Percentiles rank a stretch among this genome's conserved stretches.
Evolutionary conservation across 2,888 invertebrate genomes (phyloP).

Genomic region (Euclidia mi): DNA sequence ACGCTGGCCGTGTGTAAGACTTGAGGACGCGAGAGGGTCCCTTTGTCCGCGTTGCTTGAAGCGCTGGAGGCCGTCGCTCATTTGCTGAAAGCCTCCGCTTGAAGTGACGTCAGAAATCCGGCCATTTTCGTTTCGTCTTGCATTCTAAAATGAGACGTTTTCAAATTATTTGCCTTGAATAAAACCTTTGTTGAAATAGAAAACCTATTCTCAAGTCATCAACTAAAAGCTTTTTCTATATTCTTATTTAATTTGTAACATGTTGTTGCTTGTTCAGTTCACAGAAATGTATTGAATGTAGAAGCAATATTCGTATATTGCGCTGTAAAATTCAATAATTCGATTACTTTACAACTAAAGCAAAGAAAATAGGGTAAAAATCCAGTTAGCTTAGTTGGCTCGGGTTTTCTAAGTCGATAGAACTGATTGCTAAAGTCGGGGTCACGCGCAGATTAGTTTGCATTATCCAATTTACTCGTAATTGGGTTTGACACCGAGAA

Average conservation of each 20-base stretch:
- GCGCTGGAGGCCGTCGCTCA: conserved; percentile 76
- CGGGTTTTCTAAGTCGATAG: conserved; percentile 33
- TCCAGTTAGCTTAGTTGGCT: conserved; percentile 26
- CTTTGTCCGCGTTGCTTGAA: conserved; percentile 71
- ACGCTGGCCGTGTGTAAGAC: conserved; percentile 48
- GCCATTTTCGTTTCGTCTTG: conserved; percentile 70
- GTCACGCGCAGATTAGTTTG: conserved; percentile 44
- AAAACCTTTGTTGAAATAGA: no score
- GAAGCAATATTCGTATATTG: no score
- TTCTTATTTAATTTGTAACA: neutral
- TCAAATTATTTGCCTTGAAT: neutral
- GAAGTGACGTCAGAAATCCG: conserved; percentile 77
- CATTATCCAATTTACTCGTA: conserved; percentile 52
- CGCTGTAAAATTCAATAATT: conserved; percentile 21
- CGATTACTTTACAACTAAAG: conserved; percentile 25
- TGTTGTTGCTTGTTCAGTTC: no score
- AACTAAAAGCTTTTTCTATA: neutral
- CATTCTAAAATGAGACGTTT: conserved; percentile 61
- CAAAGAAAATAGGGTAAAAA: conserved; percentile 17
- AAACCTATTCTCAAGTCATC: no score
- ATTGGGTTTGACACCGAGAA: conserved; percentile 46
- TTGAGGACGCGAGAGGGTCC: conserved; percentile 68
- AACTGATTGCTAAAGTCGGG: conserved; percentile 40
- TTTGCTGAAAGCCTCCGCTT: conserved; percentile 81
- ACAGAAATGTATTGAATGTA: no score